phyloP scores from a whole-genome alignment of 1,140 invertebrate species.

The Pentalonia nigronervosa region DNA sequence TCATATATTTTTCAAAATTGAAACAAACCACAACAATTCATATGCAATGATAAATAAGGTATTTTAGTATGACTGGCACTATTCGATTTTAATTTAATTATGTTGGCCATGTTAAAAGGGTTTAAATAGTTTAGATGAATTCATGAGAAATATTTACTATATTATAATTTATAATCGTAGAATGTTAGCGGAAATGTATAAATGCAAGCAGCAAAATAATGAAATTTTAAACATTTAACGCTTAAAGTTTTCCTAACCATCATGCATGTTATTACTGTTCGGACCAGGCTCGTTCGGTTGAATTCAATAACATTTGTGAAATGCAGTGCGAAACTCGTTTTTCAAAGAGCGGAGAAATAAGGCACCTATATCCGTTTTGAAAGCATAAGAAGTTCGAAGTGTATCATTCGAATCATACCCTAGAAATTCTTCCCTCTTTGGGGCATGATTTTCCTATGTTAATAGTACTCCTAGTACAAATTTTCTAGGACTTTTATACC shows the following conservation, averaged over 20 bases:
- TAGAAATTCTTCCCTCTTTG: too few relatives aligned
- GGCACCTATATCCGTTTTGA: background rate
- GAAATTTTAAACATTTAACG: constrained; percentile 1
- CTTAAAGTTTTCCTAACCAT: background rate
- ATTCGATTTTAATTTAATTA: background rate
- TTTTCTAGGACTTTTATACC: too few relatives aligned
- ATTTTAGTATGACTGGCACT: background rate
- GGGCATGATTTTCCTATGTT: too few relatives aligned
- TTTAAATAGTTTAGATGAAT: constrained; percentile 12
- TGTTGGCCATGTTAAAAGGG: background rate
- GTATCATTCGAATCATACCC: too few relatives aligned
- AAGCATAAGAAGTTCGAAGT: too few relatives aligned
- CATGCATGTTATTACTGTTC: background rate
- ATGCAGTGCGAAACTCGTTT: background rate
- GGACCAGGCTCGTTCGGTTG: background rate
- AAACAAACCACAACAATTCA: background rate
- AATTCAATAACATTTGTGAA: background rate
- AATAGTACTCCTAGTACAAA: too few relatives aligned
- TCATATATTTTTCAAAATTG: background rate
- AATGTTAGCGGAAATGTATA: background rate
- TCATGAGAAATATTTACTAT: background rate
- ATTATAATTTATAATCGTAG: constrained; percentile 4
- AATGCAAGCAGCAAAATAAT: background rate
- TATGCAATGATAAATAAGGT: background rate
- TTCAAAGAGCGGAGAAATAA: background rate